Percentiles rank a stretch among this genome's conserved stretches.
Conservation (phyloP, 2,113 vertebrate species). For the Ellobius talpinus region DNA sequence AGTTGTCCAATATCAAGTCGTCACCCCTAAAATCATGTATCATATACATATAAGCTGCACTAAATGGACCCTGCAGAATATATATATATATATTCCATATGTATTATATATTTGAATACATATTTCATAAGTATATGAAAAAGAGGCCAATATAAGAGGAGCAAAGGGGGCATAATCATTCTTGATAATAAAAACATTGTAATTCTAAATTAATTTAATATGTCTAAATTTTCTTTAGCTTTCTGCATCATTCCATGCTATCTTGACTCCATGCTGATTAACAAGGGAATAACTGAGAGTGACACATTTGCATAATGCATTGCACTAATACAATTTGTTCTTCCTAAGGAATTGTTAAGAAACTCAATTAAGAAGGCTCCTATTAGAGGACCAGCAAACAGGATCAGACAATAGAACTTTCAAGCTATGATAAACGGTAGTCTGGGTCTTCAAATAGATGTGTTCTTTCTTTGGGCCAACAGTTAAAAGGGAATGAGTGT, state of each 20-base stretch:
- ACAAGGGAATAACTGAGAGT: background rate
- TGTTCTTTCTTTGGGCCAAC: background rate
- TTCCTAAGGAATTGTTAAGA: background rate
- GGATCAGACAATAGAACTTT: background rate
- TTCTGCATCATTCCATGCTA: background rate
- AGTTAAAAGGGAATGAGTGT: background rate
- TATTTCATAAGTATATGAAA: background rate
- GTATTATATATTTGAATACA: background rate
- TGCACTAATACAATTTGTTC: background rate
- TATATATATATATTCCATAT: too few relatives aligned
- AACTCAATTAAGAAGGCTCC: background rate
- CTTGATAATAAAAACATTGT: conserved; percentile 5
- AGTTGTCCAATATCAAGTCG: background rate
- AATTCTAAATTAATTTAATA: background rate
- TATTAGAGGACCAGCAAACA: background rate
- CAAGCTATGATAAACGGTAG: background rate
- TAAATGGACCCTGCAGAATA: background rate
- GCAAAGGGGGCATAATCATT: background rate
- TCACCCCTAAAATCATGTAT: background rate
- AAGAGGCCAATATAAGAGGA: background rate
- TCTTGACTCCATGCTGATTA: background rate
- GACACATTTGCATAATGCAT: background rate
- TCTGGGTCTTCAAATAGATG: background rate
- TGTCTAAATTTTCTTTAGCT: background rate
- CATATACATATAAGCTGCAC: background rate